A percentile compares a stretch with the other conserved stretches of the same genome.
phyloP scores from a whole-genome alignment of 2,888 invertebrate genomes.

The Serrognathus titanus region DNA sequence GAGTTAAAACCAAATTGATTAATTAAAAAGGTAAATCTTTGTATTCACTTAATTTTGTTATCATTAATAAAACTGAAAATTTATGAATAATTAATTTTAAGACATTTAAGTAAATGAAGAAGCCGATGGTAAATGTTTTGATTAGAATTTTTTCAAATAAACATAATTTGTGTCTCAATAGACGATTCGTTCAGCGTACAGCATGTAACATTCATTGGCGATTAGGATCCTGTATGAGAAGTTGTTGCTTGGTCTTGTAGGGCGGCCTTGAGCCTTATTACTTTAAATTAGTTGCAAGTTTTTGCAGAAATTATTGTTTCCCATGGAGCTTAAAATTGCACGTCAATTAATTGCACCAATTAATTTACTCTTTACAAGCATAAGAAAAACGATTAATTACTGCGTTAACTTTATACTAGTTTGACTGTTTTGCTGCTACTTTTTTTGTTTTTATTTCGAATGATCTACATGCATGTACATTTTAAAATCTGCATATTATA shows the following conservation, averaged over 20 bases:
- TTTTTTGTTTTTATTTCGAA: too few relatives aligned
- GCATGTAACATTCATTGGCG: background rate
- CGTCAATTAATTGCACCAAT: conserved; percentile 11
- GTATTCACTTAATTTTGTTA: too few relatives aligned
- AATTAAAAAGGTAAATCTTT: too few relatives aligned
- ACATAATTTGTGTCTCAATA: background rate
- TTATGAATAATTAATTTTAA: too few relatives aligned
- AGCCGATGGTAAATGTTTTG: too few relatives aligned
- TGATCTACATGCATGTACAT: too few relatives aligned
- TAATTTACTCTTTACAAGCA: conserved; percentile 11
- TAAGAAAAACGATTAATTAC: conserved; percentile 7
- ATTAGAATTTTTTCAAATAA: background rate
- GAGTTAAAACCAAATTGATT: too few relatives aligned
- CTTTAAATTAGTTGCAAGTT: background rate
- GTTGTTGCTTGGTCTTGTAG: background rate
- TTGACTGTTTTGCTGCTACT: too few relatives aligned
- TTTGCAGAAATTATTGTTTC: conserved; percentile 1
- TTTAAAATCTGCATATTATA: too few relatives aligned
- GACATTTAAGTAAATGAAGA: too few relatives aligned
- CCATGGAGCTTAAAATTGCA: conserved; percentile 5
- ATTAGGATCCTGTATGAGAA: background rate
- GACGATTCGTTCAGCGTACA: background rate
- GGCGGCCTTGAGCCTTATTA: background rate
- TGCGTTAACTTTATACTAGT: background rate
- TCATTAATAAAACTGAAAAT: too few relatives aligned